Evolutionary conservation across 2,113 vertebrate genomes (phyloP), one percentile per base, ranked within the genome.

Genomic region (Podarcis raffonei): DNA sequence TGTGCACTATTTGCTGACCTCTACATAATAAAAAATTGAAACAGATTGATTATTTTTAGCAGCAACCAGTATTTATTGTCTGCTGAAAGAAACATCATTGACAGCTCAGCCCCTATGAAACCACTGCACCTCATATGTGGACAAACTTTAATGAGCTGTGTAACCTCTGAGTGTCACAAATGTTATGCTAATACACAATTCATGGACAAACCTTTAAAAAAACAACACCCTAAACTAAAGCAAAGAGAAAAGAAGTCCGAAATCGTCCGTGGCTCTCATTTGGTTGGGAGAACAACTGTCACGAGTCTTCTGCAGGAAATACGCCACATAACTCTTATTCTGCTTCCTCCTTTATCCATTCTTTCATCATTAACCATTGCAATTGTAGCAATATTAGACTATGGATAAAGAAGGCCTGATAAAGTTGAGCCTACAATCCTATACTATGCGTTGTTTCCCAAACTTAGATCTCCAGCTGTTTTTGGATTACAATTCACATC

Each of bases 131-230:
- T 15, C 39, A 6, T 68, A 89, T 48, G 75, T 94, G 94, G 92
- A 90, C 94, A 87, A 89, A 75, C 94, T 94, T 93, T 88, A 95
- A 93, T 87, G 90, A 92, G 93, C 93, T 94, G 76, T 78, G 81
- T 93, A 95, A 95, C 94, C 94, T 95, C 93, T 85, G 94, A 93
- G 94, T 95, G 93, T 96, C 94, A 95, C 93, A 94, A 94, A 79
- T 78, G 86, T 91, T 89, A 84, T 87, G 89, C 90, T 89, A 89
- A 84, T 92, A 92, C 59, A 89, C n/a, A 87, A 92, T 92, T 91
- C 89, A 75, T 91, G 90, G 92, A 89, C 88, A 90, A 83, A 53
- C 48, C 48, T 53, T 48, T 42, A 8, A 9, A 9, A 48, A 48
- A 53, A 48, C 8, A 48, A 2, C 89, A 92, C 86, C 85, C 84